Conservation (phyloP, 2,113 vertebrate genomes). For the Amazona vittata region DNA sequence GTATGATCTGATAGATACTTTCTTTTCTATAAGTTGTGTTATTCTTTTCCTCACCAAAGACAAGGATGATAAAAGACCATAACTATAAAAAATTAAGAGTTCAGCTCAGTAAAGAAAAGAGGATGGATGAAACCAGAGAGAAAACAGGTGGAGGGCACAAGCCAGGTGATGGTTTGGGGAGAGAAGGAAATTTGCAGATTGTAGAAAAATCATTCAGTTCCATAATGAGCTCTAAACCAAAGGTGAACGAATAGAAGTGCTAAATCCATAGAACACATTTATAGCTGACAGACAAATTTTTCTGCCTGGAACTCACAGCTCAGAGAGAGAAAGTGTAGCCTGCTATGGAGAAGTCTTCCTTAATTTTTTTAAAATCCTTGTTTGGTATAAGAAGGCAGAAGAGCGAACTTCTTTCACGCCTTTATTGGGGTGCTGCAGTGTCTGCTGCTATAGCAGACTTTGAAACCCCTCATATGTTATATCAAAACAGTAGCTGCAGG, state of each 20-base stretch:
- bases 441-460: background rate
- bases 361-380: background rate
- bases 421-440: background rate
- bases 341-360: background rate
- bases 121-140: background rate
- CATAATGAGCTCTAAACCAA: background rate
- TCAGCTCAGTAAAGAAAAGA: background rate
- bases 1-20: background rate
- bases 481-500: no score
- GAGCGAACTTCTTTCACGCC: background rate
- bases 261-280: background rate
- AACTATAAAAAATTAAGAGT: background rate
- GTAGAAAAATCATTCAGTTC: background rate
- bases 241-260: background rate
- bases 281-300: slow-evolving; percentile 4
- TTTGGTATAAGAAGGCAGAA: background rate
- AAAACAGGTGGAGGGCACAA: background rate
- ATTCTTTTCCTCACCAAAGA: background rate
- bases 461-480: background rate
- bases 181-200: background rate
- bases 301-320: background rate
- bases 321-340: background rate
- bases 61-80: background rate
- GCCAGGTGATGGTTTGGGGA: background rate
- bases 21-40: background rate